Base-by-base conservation (phyloP, 2,797 vertebrate genomes). In the Heteromormyrus szaboi region DNA sequence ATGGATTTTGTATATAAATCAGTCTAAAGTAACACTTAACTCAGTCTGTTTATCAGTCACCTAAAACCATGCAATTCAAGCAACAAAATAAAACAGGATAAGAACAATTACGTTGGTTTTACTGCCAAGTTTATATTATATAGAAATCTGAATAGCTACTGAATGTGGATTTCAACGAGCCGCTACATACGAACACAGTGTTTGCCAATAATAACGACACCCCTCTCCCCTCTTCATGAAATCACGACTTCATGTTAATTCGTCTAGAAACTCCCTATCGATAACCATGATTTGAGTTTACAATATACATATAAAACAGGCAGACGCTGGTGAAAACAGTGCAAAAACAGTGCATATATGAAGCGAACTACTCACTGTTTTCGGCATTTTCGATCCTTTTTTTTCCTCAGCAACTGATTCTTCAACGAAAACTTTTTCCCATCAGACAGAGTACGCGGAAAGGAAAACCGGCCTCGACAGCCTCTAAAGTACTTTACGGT, bases 351-450 rank as follows among this genome's bases (percentile, higher is more conserved):
- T 37, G 29, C 51, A n/a, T 29, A 33, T 86, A n/a, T 56, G 25
- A 86, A 54, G 83, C 29, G 4, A 41, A 8, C 19, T 84, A 90
- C 96, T 96, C 93, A 96, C 96, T 94, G 96, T 96, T 92, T 96
- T 96, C 92, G 96, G 96, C 96, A 96, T 96, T 95, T 95, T 90
- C 90, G 6, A 62, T 37, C 88, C 84, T n/a, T 17, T 89, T 56
- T 56, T 79, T 33, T 17, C 87, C 53, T 29, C 48, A 90, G 91
- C 62, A 91, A 92, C 89, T 87, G 90, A 92, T 46, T 87, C 85
- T 89, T 91, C 91, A 91, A 90, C 86, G 92, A 92, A 96, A 96
- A 95, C 94, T 95, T 96, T 95, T 94, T 95, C 92, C 95, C 95
- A 95, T 96, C 93, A 94, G 94, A 93, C 92, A 93, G 92, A 92